phyloP scores from a whole-genome alignment of 2,888 invertebrate species.

The Nemotelus pantherinus region DNA sequence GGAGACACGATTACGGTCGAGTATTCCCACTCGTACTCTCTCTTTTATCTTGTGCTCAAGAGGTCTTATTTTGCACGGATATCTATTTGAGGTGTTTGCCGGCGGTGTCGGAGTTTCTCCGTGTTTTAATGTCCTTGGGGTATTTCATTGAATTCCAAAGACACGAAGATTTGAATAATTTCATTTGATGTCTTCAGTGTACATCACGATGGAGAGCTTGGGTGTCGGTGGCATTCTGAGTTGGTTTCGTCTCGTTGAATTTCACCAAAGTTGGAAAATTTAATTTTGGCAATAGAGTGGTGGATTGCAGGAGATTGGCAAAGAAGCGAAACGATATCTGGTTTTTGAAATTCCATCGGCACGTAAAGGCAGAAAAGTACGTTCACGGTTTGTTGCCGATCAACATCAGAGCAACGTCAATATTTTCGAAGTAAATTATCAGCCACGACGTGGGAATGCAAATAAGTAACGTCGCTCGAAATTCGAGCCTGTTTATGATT shows the following conservation, averaged over 20 bases:
- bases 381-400: too few species aligned
- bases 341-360: too few species aligned
- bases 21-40: not conserved
- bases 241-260: not conserved
- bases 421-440: too few species aligned
- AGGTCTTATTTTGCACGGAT: not conserved
- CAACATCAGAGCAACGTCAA: too few species aligned
- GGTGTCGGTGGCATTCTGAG: not conserved
- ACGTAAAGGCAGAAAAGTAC: too few species aligned
- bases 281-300: not conserved
- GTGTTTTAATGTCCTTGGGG: not conserved
- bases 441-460: too few species aligned
- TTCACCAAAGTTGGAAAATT: not conserved
- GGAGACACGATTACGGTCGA: not conserved
- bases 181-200: not conserved
- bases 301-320: too few species aligned
- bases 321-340: too few species aligned
- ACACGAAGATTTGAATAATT: conserved; percentile 25
- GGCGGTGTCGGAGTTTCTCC: not conserved
- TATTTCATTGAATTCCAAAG: conserved; percentile 26
- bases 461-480: too few species aligned
- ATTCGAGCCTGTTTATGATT: too few species aligned
- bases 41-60: not conserved
- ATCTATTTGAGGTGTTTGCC: not conserved
- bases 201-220: not conserved